A percentile compares a stretch with the other conserved stretches of the same genome.
These are phyloP conservation scores for Dione vanillae DNA, from an alignment of 2,888 invertebrate species.

Conservation along the genomic window DNA sequence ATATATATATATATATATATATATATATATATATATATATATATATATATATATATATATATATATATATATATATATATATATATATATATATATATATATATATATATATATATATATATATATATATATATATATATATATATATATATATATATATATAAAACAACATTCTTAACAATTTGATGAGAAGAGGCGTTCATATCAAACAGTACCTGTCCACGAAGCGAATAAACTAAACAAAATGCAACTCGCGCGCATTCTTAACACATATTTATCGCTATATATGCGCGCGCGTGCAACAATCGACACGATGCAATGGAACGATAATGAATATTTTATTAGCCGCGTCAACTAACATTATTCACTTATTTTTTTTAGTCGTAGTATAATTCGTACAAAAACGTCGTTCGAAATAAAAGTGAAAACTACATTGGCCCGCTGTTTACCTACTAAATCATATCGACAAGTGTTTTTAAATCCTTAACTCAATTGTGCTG, in stretches of 20 bases:
- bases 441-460: no score
- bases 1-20: no score
- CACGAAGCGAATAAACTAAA: conserved; percentile 17
- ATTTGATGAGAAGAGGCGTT: neutral
- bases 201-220: no score
- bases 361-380: conserved; percentile 12
- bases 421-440: conserved; percentile 26
- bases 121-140: no score
- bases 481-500: neutral
- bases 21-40: no score
- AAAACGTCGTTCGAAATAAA: conserved; percentile 5
- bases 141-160: no score
- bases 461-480: neutral
- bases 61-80: no score
- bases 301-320: conserved; percentile 37
- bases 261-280: conserved; percentile 42
- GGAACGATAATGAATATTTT: conserved; percentile 42
- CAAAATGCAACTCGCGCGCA: conserved; percentile 31
- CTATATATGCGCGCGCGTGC: conserved; percentile 44
- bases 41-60: no score
- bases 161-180: neutral
- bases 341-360: conserved; percentile 30
- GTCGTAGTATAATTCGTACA: neutral
- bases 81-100: no score
- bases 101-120: no score